Evolutionary conservation across 2,113 vertebrate species (phyloP), one percentile per base, ranked within the genome.

Genomic region (Scophthalmus maximus): DNA sequence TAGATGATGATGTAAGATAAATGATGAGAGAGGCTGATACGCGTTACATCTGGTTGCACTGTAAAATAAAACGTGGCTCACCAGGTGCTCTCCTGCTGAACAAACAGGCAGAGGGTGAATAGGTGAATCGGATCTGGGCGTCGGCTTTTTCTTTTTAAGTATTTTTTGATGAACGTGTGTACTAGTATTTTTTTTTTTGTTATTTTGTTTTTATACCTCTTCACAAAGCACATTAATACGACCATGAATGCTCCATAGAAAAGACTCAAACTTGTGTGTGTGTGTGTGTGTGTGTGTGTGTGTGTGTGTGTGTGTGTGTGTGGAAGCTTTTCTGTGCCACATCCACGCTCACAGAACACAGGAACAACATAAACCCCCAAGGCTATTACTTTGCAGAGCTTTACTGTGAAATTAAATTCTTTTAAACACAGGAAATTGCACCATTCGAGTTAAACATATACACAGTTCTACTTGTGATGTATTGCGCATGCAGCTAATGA

Each of bases 361-460:
- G 32, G 75, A 73, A 68, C 27, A 36, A 47, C 30, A 30, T 69
- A 68, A 72, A 49, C 67, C 64, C 76, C 26, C n/a, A 8, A 42
- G 64, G 68, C 65, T 47, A 17, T 68, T 68, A 27, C 36, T 55
- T 67, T 49, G 7, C 18, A 67, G 58, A 36, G 42, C 59, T 63
- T 76, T 55, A 66, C 55, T 29, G 78, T 59, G 53, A 76, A 70
- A 79, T 72, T 12, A 63, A 65, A 75, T 26, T 73, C n/a, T 60
- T n/a, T 58, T 56, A 85, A 90, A 87, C 80, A 84, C 36, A 76
- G 81, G 83, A 87, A 89, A 88, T 74, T 68, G 63, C 51, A 65
- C 62, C 55, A 66, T 74, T 85, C 76, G 44, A 76, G 30, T 72
- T 72, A 59, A 79, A 75, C 49, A 69, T 47, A 85, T 57, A 80